Conservation (phyloP, 1,140 invertebrate species). For the Trigoniulus corallinus region DNA sequence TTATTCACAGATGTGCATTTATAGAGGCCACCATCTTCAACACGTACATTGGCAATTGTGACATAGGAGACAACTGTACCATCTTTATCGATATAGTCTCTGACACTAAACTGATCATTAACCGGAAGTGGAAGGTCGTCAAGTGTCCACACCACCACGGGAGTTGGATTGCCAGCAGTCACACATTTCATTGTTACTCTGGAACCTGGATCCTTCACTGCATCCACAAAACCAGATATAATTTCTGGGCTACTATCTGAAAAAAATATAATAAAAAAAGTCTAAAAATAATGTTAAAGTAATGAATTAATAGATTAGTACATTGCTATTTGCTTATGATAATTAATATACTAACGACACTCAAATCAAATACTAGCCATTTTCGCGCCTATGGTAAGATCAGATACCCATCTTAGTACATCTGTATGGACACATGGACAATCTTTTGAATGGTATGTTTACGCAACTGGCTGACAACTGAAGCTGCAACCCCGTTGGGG, state of each 20-base stretch:
- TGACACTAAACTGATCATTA: slow-evolving; percentile 15
- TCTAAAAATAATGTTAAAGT: too few relatives aligned
- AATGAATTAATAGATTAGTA: too few relatives aligned
- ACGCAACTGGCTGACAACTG: too few relatives aligned
- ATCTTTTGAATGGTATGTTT: too few relatives aligned
- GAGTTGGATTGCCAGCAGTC: slow-evolving; percentile 75
- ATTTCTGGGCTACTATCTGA: slow-evolving; percentile 19
- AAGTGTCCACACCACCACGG: slow-evolving; percentile 29
- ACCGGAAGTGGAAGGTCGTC: slow-evolving; percentile 20
- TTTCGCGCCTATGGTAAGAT: too few relatives aligned
- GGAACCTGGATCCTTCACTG: slow-evolving; percentile 45
- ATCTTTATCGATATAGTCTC: slow-evolving; percentile 19
- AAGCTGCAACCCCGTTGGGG: too few relatives aligned
- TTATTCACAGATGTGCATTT: not conserved
- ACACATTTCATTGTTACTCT: slow-evolving; percentile 77
- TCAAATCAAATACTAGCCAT: too few relatives aligned
- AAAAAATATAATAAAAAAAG: too few relatives aligned
- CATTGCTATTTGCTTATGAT: too few relatives aligned
- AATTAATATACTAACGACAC: too few relatives aligned
- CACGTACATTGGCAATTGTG: slow-evolving; percentile 29
- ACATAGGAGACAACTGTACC: slow-evolving; percentile 27
- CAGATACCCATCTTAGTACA: too few relatives aligned
- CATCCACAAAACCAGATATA: slow-evolving; percentile 34
- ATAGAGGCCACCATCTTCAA: slow-evolving; percentile 26
- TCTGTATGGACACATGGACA: too few relatives aligned